A percentile compares a stretch with the other conserved stretches of the same genome.
phyloP scores from a whole-genome alignment of 2,888 invertebrate species.

The Hirtodrosophila trivittata region DNA sequence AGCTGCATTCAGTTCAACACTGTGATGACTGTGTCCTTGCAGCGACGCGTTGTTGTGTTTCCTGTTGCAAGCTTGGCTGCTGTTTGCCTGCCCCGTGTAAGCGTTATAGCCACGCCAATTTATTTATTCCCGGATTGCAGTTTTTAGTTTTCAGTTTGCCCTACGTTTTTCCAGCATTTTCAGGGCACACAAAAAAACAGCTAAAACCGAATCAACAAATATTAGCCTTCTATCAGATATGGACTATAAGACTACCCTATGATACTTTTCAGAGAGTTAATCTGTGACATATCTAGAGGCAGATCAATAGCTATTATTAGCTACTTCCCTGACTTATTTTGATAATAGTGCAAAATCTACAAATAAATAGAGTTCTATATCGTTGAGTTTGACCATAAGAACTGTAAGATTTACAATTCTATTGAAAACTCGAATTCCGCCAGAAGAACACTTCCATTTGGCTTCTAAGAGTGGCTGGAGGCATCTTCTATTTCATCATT shows the following conservation, averaged over 20 bases:
- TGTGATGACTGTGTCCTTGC: slow-evolving; percentile 56
- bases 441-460: no score
- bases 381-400: no score
- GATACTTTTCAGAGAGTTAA: not conserved
- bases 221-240: no score
- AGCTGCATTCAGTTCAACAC: slow-evolving; percentile 33
- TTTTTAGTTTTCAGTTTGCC: slow-evolving; percentile 67
- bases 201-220: not conserved
- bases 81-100: slow-evolving; percentile 53
- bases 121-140: slow-evolving; percentile 75
- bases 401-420: no score
- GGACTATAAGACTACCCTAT: slow-evolving; percentile 15
- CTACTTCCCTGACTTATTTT: no score
- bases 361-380: no score
- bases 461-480: no score
- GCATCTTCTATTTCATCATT: no score
- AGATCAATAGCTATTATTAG: no score
- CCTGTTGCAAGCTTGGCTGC: slow-evolving; percentile 20
- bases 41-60: slow-evolving; percentile 24
- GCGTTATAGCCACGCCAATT: slow-evolving; percentile 79
- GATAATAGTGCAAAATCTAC: no score
- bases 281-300: no score
- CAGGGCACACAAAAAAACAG: slow-evolving; percentile 16
- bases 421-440: no score
- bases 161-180: slow-evolving; percentile 64